Base-by-base conservation (phyloP, 2,113 vertebrate species). In the Bos javanicus region DNA sequence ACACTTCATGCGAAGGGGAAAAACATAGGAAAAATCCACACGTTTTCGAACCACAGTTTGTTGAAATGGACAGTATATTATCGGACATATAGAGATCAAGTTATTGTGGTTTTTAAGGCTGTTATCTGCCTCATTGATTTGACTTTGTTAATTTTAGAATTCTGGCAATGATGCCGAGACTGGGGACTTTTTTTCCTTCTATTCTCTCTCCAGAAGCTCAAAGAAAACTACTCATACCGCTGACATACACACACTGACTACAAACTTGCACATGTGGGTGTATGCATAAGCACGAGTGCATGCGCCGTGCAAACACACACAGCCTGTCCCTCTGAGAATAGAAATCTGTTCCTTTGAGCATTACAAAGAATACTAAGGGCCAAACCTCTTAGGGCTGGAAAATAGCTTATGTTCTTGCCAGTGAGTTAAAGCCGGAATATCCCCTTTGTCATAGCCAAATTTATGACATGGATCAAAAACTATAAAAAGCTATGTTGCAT, bases 391-490 rank as follows among this genome's bases (percentile, higher is more conserved):
- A 97, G 39, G 95, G 39, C 91, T 98, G 96, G 97, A 98, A 99
- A 99, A 98, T 84, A 98, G 96, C 98, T 98, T 98, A 98, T 23
- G 6, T 96, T 98, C 97, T 97, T 99, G 98, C 98, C 98, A 99
- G 97, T 84, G 96, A 98, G 97, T 98, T 98, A 98, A 99, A 98
- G 96, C 96, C 54, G 98, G 98, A 99, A 98, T 98, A 99, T 98
- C 97, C 98, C 98, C 98, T 99, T 99, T 99, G 98, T 98, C 98
- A 98, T 96, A 95, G 98, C 97, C 98, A 99, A 98, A 99, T 99
- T 99, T 99, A 99, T 98, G 98, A 98, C 98, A 98, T 9, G 98
- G 98, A 99, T 99, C 99, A 99, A 99, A 99, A 98, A 98, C 98
- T 98, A 99, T 99, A 99, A 99, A 99, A 99, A 98, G 97, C 98